These are phyloP conservation scores for Calameuta filiformis DNA, from an alignment of 2,888 invertebrate species.

Conservation along the genomic window DNA sequence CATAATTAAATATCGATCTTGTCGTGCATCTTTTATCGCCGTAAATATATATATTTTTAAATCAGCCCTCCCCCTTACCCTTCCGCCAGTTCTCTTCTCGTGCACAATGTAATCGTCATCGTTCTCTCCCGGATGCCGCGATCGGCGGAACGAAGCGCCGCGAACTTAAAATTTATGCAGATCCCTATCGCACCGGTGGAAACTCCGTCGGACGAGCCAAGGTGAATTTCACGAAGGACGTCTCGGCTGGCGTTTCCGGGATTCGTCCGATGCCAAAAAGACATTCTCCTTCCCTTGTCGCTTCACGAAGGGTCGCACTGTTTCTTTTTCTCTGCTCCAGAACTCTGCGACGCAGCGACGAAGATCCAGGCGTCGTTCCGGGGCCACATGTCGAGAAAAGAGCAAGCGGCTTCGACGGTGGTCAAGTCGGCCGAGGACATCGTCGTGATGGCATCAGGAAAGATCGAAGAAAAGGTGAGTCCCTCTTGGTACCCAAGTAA, in stretches of 20 bases:
- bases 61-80: not conserved
- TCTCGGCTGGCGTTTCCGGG: not conserved
- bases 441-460: slow-evolving; percentile 51
- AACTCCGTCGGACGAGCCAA: not conserved
- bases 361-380: slow-evolving; percentile 94
- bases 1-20: slow-evolving; percentile 37
- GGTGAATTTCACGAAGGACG: not conserved
- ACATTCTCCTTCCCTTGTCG: not conserved
- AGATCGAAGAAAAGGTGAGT: slow-evolving; percentile 62
- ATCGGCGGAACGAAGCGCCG: not conserved
- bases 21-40: slow-evolving; percentile 7
- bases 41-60: slow-evolving; percentile 12
- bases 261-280: not conserved
- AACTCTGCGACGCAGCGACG: slow-evolving; percentile 84
- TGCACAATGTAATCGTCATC: slow-evolving; percentile 1
- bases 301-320: not conserved
- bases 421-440: slow-evolving; percentile 56
- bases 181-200: not conserved
- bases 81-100: slow-evolving; percentile 9
- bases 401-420: slow-evolving; percentile 59
- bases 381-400: slow-evolving; percentile 88
- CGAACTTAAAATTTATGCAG: not conserved
- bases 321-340: slow-evolving; percentile 64
- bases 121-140: not conserved
- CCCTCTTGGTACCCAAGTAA: not conserved